Evolutionary conservation across 2,888 invertebrate genomes (phyloP), one percentile per base, ranked within the genome.

Genomic region (Microplitis deprimator): DNA sequence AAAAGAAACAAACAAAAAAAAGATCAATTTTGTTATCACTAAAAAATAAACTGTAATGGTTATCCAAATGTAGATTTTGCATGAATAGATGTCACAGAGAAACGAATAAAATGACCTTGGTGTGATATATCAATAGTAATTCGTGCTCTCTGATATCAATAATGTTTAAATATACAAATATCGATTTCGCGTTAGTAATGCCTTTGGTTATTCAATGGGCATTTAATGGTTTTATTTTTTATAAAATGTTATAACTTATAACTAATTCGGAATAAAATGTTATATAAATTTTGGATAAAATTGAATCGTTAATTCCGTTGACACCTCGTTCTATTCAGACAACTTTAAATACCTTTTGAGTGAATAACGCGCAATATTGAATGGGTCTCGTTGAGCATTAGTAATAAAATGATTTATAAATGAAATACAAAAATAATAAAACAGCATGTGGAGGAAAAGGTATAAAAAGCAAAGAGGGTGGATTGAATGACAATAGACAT

Each of bases 61-160:
- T 61, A 29, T 10, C 17, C 17, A 62, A 71, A 60, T 71, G 38
- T 62, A 16, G 38, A 13, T 68, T 71, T n/a, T 39, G 17, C 38
- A 62, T 71, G 71, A 40, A 71, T 71, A 40, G 8, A 50, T 50
- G 50, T 50, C 50, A 13, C 50, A 50, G 50, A 50, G 61, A 40
- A 71, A 71, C 62, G 61, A 71, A 39, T 17, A 39, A 71, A 38
- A 61, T 71, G 40, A 71, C 71, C 71, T 62, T 17, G 38, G 8
- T 29, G 38, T 50, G 29, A 61, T 13, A 40, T 60, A 17, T 39
- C 39, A 39, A 59, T 16, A 17, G 60, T 71, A 39, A 61, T 38
- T 10, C 39, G 50, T 50, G 50, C 13, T 13, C 13, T 13, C 13
- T 50, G 13, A 50, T 50, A 50, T 50, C 50, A 50, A 50, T 50